Percentiles rank a stretch among this genome's conserved stretches.
Conservation (phyloP, 2,888 invertebrate genomes). For the Synanthedon myopaeformis region DNA sequence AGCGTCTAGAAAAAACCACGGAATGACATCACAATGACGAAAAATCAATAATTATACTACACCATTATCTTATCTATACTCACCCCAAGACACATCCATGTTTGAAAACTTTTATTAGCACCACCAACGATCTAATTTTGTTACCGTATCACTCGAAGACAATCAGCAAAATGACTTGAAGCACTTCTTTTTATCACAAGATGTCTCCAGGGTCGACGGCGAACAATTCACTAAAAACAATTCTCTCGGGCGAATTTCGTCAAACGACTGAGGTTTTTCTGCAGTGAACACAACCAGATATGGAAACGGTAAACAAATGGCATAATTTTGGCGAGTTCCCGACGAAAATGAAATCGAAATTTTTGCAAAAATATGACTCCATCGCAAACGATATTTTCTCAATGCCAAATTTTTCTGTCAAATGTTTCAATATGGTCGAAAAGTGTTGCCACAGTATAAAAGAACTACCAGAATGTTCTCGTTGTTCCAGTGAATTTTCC, state of each 20-base stretch:
- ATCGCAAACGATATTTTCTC: slow-evolving; percentile 64
- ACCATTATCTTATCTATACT: slow-evolving; percentile 21
- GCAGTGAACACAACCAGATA: slow-evolving; percentile 55
- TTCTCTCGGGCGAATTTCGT: slow-evolving; percentile 56
- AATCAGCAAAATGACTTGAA: slow-evolving; percentile 42
- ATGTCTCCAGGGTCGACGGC: slow-evolving; percentile 67
- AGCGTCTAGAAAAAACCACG: slow-evolving; percentile 71
- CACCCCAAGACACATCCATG: slow-evolving; percentile 82
- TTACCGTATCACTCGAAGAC: slow-evolving; percentile 56
- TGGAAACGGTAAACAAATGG: slow-evolving; percentile 59
- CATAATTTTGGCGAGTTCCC: slow-evolving; percentile 65
- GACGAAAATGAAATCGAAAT: slow-evolving; percentile 58
- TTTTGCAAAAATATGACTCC: slow-evolving; percentile 67
- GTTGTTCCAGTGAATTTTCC: too few species aligned
- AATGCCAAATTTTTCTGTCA: slow-evolving; percentile 23
- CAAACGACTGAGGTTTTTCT: slow-evolving; percentile 64
- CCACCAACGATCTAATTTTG: slow-evolving; percentile 57
- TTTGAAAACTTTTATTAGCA: slow-evolving; percentile 45
- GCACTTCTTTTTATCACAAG: slow-evolving; percentile 58
- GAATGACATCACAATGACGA: slow-evolving; percentile 24
- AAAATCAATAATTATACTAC: slow-evolving; percentile 15
- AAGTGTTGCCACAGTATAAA: slow-evolving; percentile 22
- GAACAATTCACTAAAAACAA: slow-evolving; percentile 48
- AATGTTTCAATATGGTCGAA: slow-evolving; percentile 49
- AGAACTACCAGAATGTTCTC: too few species aligned